phyloP scores from a whole-genome alignment of 2,113 vertebrate species.

The Eurypyga helias region DNA sequence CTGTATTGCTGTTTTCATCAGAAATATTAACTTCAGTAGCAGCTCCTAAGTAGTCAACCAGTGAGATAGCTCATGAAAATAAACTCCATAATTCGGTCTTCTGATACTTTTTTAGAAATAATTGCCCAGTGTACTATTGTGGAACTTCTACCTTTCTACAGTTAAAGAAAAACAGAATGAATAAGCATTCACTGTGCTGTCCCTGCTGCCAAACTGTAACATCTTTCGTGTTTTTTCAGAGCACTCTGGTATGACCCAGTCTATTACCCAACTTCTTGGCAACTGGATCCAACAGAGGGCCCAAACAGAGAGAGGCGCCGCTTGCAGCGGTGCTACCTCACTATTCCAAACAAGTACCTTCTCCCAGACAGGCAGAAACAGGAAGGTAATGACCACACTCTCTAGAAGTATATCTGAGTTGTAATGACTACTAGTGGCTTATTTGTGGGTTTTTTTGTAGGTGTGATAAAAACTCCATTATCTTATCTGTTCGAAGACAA shows the following conservation, averaged over 20 bases:
- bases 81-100: neutral
- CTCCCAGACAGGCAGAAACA: conserved; percentile 90
- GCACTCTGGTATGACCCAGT: conserved; percentile 93
- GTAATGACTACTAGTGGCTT: neutral
- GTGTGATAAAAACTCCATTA: conserved; percentile 84
- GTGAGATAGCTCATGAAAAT: neutral
- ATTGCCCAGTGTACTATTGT: neutral
- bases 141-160: neutral
- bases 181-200: neutral
- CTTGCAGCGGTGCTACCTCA: conserved; percentile 94
- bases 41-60: neutral
- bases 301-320: conserved; percentile 94
- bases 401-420: neutral
- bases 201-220: neutral
- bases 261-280: conserved; percentile 95
- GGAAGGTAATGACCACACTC: conserved; percentile 80
- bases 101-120: neutral
- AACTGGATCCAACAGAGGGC: conserved; percentile 95
- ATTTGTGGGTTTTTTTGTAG: conserved; percentile 64
- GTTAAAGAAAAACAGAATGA: neutral
- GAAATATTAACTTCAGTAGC: neutral
- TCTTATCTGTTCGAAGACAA: conserved; percentile 97
- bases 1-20: neutral
- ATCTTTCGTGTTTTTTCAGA: conserved; percentile 61
- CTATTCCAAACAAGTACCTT: conserved; percentile 98